These are phyloP conservation scores for Oryzias melastigma DNA, from an alignment of 2,113 vertebrate genomes.

Conservation along the genomic window DNA sequence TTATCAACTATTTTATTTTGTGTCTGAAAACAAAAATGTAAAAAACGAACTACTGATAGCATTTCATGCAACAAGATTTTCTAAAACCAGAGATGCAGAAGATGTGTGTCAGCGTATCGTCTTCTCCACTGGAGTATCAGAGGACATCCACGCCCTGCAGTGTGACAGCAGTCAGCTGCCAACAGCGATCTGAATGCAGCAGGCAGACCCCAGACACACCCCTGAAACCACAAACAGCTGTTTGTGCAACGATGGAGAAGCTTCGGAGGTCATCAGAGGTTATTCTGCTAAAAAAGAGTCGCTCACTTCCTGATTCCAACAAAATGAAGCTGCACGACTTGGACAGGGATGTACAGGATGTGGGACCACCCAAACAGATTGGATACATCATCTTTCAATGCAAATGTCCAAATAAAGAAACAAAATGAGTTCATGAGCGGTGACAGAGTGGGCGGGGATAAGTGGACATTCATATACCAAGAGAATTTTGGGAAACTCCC, in stretches of 20 bases:
- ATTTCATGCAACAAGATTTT: too few relatives aligned
- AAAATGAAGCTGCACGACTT: too few relatives aligned
- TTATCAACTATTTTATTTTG: too few relatives aligned
- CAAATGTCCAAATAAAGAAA: too few relatives aligned
- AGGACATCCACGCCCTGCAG: constrained; percentile 16
- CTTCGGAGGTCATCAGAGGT: neutral
- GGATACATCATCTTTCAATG: too few relatives aligned
- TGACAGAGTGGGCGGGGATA: neutral
- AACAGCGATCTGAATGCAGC: constrained; percentile 45
- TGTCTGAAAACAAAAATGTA: too few relatives aligned
- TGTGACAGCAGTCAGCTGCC: constrained; percentile 40
- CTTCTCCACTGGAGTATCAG: neutral
- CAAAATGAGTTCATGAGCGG: neutral
- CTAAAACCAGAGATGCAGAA: neutral
- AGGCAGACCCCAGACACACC: constrained; percentile 37
- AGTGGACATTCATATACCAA: neutral
- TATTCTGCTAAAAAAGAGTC: neutral
- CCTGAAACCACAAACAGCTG: constrained; percentile 63
- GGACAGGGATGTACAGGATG: too few relatives aligned
- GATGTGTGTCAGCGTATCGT: neutral
- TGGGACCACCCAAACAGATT: too few relatives aligned
- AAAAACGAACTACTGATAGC: too few relatives aligned
- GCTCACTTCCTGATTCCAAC: constrained; percentile 17
- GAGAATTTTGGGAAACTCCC: constrained; percentile 17
- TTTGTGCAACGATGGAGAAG: neutral